Base-by-base conservation (phyloP, 2,113 vertebrate genomes). In the Cichladusa arquata region DNA sequence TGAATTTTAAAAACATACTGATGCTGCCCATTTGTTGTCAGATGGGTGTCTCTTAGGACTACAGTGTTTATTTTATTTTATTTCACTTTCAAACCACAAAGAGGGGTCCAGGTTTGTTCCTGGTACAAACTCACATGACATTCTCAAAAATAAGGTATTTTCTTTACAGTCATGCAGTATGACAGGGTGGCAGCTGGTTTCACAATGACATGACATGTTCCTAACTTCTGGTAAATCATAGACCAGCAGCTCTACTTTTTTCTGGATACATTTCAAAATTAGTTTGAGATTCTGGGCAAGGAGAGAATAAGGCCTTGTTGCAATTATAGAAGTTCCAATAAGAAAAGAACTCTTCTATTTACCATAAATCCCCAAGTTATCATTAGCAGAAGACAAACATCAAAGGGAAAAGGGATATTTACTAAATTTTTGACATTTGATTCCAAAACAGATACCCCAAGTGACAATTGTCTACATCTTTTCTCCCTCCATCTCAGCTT, bases 151-250 rank as follows among this genome's bases (percentile, higher is more conserved):
- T 8, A 25, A 47, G 0, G 3, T 24, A 12, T 67, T 87, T 87
- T 67, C 44, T 71, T 14, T 58, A 12, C 9, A 57, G 22, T 57
- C 22, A 15, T 70, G n/a, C 34, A 56, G 11, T 34, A 7, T 24
- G 12, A 24, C 33, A 47, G 36, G 11, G 10, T 47, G 3, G 9
- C 16, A 50, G 7, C 3, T 85, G 23, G 9, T 67, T 88, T 79
- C 23, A 36, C n/a, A 73, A 6, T 33, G 28, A 17, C 6, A 16
- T 8, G 1, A 15, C 0, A 0, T 33, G 6, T 54, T 90, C 12
- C 28, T 12, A 34, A 0, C 9, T 70, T 29, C 28, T 42, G 22
- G 10, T 38, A 92, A 84, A 29, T 15, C 9, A 19, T 22, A 38
- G 6, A 69, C 20, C 19, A 77, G 24, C 14, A 86, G 11, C 4